Conservation (phyloP, 2,888 invertebrate species). For the Onthophagus sagittarius region DNA sequence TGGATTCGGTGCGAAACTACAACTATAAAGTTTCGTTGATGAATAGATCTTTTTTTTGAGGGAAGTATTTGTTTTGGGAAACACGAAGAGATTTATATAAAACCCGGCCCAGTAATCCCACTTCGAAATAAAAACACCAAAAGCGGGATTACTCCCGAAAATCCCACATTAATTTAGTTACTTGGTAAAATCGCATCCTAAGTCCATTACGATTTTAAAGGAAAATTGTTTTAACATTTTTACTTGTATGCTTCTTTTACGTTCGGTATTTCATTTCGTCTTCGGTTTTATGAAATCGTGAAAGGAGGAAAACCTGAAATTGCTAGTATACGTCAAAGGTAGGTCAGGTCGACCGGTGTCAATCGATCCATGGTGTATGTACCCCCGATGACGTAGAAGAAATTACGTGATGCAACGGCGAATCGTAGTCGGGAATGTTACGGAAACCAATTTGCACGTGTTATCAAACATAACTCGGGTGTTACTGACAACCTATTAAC, state of each 20-base stretch:
- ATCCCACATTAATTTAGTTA: not conserved
- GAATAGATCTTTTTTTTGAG: not conserved
- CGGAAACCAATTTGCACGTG: not conserved
- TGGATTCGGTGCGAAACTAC: too few relatives aligned
- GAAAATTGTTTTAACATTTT: not conserved
- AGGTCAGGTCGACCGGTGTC: not conserved
- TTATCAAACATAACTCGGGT: not conserved
- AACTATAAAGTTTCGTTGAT: not conserved
- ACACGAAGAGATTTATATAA: not conserved
- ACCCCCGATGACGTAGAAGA: not conserved
- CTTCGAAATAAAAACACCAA: not conserved
- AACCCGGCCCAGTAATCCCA: not conserved
- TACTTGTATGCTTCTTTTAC: not conserved
- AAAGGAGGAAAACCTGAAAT: not conserved
- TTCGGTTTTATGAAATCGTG: not conserved
- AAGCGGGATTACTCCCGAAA: not conserved
- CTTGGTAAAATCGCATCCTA: not conserved
- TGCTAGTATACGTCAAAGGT: not conserved
- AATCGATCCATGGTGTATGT: not conserved
- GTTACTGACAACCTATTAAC: not conserved
- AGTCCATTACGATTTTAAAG: not conserved
- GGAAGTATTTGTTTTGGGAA: not conserved
- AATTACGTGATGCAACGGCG: not conserved
- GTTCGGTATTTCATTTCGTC: not conserved
- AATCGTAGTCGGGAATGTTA: not conserved